These are phyloP conservation scores for Herpetotheres cachinnans DNA, from an alignment of 2,113 vertebrate species.

Conservation along the genomic window DNA sequence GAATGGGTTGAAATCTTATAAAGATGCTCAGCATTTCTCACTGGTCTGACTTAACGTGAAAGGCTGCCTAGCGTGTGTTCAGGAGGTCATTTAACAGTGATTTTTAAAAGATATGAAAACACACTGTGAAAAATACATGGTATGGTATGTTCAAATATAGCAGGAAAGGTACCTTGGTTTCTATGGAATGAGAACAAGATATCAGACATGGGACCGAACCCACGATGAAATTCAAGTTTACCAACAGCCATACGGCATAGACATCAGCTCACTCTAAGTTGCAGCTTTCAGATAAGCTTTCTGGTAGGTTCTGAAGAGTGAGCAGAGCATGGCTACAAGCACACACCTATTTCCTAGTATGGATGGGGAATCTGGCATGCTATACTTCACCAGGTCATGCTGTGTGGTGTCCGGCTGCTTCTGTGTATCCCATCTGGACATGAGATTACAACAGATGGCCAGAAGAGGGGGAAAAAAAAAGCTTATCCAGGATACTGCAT, in stretches of 20 bases:
- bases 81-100: neutral
- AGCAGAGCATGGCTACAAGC: neutral
- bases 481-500: neutral
- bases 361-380: neutral
- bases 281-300: neutral
- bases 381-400: neutral
- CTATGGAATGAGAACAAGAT: neutral
- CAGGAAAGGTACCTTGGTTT: neutral
- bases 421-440: neutral
- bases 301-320: neutral
- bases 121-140: neutral
- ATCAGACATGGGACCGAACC: neutral
- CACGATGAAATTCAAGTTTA: neutral
- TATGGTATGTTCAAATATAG: neutral
- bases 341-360: neutral
- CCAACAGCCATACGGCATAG: neutral
- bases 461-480: neutral
- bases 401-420: neutral
- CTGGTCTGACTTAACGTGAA: accelerated
- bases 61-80: neutral
- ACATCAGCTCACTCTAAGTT: accelerated
- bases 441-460: neutral
- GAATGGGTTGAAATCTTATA: neutral
- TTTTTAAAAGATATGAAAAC: neutral
- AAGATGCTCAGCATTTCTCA: neutral